phyloP scores from a whole-genome alignment of 1,140 invertebrate genomes.

The Apocrypta bakeri region DNA sequence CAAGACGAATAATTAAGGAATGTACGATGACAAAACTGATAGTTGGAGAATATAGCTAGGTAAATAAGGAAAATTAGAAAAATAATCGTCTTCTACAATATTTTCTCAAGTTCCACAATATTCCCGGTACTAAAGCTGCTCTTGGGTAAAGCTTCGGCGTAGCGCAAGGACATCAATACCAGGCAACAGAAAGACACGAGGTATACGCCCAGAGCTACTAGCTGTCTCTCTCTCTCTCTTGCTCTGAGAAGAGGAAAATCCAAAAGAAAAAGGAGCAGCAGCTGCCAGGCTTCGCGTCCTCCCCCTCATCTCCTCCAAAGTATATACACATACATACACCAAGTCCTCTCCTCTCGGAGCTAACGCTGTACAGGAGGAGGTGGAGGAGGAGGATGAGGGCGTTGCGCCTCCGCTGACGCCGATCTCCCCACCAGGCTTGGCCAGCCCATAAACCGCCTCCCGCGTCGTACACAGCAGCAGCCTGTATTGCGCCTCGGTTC shows the following conservation, averaged over 20 bases:
- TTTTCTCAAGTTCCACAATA: background rate
- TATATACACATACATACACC: background rate
- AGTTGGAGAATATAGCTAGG: too few relatives aligned
- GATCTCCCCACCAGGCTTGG: constrained; percentile 36
- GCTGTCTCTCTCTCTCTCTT: background rate
- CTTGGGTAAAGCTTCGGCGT: background rate
- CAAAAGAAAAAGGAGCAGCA: constrained; percentile 27
- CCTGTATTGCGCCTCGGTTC: constrained; percentile 44
- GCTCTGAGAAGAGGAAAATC: background rate
- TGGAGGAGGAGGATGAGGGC: constrained; percentile 31
- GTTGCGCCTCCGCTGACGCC: constrained; percentile 37
- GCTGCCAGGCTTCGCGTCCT: constrained; percentile 4
- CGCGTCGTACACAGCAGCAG: constrained; percentile 20
- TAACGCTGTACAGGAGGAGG: constrained; percentile 36
- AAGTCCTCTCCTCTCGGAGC: background rate
- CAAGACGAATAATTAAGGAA: too few relatives aligned
- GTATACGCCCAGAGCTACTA: background rate
- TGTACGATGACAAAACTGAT: too few relatives aligned
- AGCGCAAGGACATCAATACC: background rate
- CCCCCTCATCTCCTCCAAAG: background rate
- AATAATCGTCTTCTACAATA: background rate
- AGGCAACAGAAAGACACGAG: constrained; percentile 10
- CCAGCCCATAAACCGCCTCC: constrained; percentile 49
- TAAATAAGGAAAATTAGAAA: background rate
- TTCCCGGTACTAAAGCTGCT: too few relatives aligned